Conservation (phyloP, 53 echinoderm and acorn worm species). For the Pentamera pediparva region DNA sequence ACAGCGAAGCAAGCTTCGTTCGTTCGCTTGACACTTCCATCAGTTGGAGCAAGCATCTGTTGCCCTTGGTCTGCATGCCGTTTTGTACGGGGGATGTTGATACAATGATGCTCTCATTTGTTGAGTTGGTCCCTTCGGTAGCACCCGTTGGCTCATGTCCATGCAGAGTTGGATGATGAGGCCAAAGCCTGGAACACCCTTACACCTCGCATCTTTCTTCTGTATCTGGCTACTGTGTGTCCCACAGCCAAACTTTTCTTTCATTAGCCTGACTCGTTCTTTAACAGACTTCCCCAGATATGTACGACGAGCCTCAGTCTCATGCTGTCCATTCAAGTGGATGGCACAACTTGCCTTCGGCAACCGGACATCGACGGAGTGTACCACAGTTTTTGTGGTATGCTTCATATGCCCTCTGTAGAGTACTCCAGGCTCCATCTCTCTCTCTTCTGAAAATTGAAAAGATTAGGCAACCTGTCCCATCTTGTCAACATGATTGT, state of each 20-base stretch:
- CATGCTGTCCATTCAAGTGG: neutral
- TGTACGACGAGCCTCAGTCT: neutral
- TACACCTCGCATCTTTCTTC: neutral
- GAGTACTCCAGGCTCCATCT: neutral
- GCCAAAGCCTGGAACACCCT: constrained; percentile 14
- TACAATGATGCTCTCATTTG: constrained; percentile 17
- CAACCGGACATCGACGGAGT: neutral
- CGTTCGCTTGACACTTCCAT: constrained; percentile 33
- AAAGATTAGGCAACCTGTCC: neutral
- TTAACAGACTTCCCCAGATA: neutral
- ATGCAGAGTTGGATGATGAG: constrained; percentile 5
- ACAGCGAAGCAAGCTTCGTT: constrained; percentile 18
- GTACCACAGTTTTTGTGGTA: neutral
- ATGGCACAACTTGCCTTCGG: neutral
- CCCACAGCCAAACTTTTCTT: neutral
- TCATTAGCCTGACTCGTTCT: neutral
- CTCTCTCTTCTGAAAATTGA: neutral
- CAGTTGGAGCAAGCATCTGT: constrained; percentile 36
- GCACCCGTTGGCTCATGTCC: neutral
- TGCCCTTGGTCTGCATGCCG: constrained; percentile 8
- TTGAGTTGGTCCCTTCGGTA: neutral
- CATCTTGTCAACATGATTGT: no score
- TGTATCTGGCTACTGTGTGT: constrained; percentile 1
- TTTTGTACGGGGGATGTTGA: constrained; percentile 8
- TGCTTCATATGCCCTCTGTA: neutral